Evolutionary conservation across 35 echinoderm and acorn worm genomes (phyloP).

Genomic region (Patiria miniata): DNA sequence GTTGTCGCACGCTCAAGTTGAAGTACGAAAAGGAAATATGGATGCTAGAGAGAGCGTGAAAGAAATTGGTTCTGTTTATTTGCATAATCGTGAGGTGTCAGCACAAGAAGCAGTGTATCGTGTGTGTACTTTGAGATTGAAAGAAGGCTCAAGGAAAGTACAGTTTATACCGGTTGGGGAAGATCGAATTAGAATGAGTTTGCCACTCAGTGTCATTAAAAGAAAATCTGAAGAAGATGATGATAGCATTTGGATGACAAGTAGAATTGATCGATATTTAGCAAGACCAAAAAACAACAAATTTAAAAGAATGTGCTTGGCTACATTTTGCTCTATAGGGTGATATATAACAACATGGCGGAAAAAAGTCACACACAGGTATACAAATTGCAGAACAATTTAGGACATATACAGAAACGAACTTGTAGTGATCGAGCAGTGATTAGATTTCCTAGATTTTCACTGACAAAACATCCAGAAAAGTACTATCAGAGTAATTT

Average conservation of each 20-base stretch:
- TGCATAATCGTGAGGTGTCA: no score
- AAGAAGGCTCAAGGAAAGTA: no score
- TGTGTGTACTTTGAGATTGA: conserved; percentile 28
- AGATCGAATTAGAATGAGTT: conserved; percentile 38
- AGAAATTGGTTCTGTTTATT: conserved; percentile 62
- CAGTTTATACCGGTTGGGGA: conserved; percentile 9
- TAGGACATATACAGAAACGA: conserved; percentile 49
- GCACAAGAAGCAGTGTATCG: conserved; percentile 65
- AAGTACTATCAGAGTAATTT: no score
- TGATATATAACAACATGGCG: neutral
- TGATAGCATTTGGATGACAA: no score
- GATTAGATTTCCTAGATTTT: conserved; percentile 42
- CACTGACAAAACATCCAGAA: no score
- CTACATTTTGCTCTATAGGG: conserved; percentile 53
- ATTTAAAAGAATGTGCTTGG: conserved; percentile 62
- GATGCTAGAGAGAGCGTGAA: conserved; percentile 47
- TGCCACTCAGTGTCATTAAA: conserved; percentile 52
- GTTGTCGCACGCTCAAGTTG: conserved; percentile 49
- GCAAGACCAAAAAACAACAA: conserved; percentile 37
- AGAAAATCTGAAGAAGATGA: neutral
- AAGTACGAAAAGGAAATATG: conserved; percentile 52
- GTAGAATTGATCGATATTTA: conserved; percentile 61
- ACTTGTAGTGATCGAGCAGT: conserved; percentile 34
- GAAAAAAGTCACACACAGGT: neutral
- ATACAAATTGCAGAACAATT: conserved; percentile 22